These are phyloP conservation scores for Perca fluviatilis DNA, from an alignment of 2,113 vertebrate species.

Conservation along the genomic window DNA sequence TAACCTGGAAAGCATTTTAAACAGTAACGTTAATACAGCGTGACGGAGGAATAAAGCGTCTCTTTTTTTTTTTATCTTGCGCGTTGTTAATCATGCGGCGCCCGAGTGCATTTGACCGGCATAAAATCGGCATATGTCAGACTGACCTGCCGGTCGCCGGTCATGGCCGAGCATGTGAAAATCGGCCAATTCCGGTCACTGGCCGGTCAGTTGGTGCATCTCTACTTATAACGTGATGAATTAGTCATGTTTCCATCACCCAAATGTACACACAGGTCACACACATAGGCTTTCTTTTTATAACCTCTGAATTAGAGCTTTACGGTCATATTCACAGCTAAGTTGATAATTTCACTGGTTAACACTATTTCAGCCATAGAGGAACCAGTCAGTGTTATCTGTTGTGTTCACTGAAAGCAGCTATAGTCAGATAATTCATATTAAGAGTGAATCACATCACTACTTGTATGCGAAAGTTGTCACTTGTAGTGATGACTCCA, in stretches of 20 bases:
- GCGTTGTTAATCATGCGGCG: too few relatives aligned
- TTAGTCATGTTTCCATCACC: not conserved
- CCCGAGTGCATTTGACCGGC: too few relatives aligned
- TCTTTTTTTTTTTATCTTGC: too few relatives aligned
- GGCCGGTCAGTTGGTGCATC: too few relatives aligned
- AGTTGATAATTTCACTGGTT: not conserved
- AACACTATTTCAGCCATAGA: not conserved
- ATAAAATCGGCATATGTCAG: too few relatives aligned
- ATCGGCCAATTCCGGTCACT: too few relatives aligned
- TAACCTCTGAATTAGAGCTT: too few relatives aligned
- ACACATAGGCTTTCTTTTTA: not conserved
- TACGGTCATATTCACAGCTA: not conserved
- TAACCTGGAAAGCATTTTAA: too few relatives aligned
- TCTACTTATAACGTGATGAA: slow-evolving; percentile 1
- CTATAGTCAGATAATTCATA: not conserved
- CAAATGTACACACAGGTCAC: not conserved
- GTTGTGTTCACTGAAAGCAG: not conserved
- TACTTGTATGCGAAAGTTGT: not conserved
- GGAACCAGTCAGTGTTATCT: not conserved
- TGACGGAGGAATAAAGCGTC: too few relatives aligned
- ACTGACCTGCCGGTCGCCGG: too few relatives aligned
- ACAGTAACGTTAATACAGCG: too few relatives aligned
- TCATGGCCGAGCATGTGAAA: too few relatives aligned
- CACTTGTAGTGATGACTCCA: not conserved
- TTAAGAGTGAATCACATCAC: not conserved